phyloP scores from a whole-genome alignment of 2,888 invertebrate species.

The Trissolcus japonicus region DNA sequence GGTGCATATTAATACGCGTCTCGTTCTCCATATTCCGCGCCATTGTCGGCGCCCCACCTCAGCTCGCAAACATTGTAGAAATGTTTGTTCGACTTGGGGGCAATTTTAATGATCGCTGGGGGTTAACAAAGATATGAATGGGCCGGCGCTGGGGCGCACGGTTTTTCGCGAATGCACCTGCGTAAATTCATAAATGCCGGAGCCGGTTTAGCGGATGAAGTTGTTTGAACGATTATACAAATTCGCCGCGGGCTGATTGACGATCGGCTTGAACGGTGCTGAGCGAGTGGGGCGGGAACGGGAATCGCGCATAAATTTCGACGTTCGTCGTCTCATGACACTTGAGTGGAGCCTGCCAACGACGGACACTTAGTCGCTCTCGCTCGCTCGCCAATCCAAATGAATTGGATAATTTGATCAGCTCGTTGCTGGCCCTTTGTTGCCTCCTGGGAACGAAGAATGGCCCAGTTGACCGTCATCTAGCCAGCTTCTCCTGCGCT shows the following conservation, averaged over 20 bases:
- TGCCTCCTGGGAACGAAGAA: constrained; percentile 76
- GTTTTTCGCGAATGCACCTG: constrained; percentile 54
- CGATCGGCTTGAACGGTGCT: constrained; percentile 41
- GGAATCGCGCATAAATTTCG: constrained; percentile 71
- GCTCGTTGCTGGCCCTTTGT: constrained; percentile 76
- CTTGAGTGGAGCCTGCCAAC: constrained; percentile 70
- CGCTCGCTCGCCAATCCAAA: constrained; percentile 75
- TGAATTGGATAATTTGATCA: constrained; percentile 77
- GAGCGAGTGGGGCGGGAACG: constrained; percentile 29
- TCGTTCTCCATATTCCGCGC: constrained; percentile 23
- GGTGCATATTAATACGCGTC: constrained; percentile 50
- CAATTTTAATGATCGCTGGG: constrained; percentile 50
- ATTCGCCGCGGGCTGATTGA: constrained; percentile 58
- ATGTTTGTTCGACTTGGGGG: constrained; percentile 48
- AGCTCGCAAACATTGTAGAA: constrained; percentile 44
- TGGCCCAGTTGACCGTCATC: constrained; percentile 72
- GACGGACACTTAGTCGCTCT: constrained; percentile 73
- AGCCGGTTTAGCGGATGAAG: constrained; percentile 47
- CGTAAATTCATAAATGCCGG: constrained; percentile 49
- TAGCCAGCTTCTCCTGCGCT: constrained; percentile 59
- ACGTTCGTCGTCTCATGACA: constrained; percentile 63
- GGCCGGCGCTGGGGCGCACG: constrained; percentile 19
- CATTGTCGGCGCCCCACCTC: constrained; percentile 34
- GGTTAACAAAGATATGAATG: constrained; percentile 49
- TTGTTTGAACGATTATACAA: constrained; percentile 50